Conservation (phyloP, 2,888 invertebrate genomes). For the Apomyelois bistriatella region DNA sequence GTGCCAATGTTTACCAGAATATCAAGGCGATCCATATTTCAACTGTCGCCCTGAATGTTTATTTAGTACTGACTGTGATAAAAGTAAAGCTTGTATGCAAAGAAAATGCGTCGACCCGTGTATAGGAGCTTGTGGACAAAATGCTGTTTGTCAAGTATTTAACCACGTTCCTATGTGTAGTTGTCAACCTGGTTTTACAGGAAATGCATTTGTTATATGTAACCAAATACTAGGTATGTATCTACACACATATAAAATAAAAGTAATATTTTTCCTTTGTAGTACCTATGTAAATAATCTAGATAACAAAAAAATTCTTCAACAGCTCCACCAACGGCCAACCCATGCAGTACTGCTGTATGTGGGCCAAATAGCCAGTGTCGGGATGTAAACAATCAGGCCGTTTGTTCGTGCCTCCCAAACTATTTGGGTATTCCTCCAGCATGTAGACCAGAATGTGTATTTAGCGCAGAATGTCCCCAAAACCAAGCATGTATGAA, state of each 20-base stretch:
- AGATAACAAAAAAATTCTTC: constrained; percentile 17
- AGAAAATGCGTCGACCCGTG: constrained; percentile 89
- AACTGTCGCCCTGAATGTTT: constrained; percentile 90
- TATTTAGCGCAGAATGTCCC: constrained; percentile 85
- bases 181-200: constrained; percentile 82
- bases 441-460: constrained; percentile 87
- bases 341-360: constrained; percentile 85
- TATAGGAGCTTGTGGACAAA: constrained; percentile 84
- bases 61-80: constrained; percentile 85
- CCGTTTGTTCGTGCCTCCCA: constrained; percentile 87
- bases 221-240: constrained; percentile 79
- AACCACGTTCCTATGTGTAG: constrained; percentile 85
- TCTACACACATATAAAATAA: neutral
- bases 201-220: constrained; percentile 75
- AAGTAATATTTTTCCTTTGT: neutral
- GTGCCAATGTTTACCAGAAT: constrained; percentile 86
- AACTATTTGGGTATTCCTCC: constrained; percentile 86
- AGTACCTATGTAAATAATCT: neutral
- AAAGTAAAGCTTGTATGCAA: constrained; percentile 84
- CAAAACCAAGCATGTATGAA: constrained; percentile 85
- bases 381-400: constrained; percentile 80
- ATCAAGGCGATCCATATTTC: constrained; percentile 86
- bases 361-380: constrained; percentile 88
- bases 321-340: constrained; percentile 46
- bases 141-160: constrained; percentile 79